Evolutionary conservation across 35 echinoderm and acorn worm species (phyloP).

Genomic region (Lytechinus variegatus): DNA sequence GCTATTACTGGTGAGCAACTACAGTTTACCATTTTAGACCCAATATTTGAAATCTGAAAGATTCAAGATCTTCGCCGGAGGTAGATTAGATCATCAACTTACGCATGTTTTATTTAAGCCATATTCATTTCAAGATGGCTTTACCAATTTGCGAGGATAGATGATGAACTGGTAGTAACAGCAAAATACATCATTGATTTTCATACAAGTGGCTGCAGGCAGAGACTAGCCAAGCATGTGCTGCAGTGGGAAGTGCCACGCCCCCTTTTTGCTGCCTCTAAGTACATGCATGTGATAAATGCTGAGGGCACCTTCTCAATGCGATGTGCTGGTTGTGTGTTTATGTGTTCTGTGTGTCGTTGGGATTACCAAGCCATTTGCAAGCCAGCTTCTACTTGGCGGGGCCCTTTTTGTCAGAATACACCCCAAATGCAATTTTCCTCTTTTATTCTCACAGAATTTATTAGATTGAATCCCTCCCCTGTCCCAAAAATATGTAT

Average conservation of each 20-base stretch:
- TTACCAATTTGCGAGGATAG: neutral
- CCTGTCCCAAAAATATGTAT: too few species aligned
- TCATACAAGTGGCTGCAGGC: neutral
- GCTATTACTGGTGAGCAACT: neutral
- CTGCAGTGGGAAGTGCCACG: constrained; percentile 5
- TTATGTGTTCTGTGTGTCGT: neutral
- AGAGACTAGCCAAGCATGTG: constrained; percentile 27
- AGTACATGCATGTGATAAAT: neutral
- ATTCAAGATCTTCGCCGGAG: neutral
- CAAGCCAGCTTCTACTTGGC: neutral
- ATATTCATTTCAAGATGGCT: neutral
- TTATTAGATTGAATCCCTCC: too few species aligned
- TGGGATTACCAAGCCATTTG: neutral
- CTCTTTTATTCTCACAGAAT: too few species aligned
- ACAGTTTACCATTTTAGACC: neutral
- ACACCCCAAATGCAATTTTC: neutral
- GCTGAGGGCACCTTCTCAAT: neutral
- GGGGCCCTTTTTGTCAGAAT: neutral
- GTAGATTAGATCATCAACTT: neutral
- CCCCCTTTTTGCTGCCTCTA: constrained; percentile 12
- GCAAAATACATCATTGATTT: neutral
- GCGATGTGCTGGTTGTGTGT: neutral
- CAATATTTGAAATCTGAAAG: neutral
- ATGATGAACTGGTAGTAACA: neutral
- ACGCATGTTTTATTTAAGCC: neutral